A percentile compares a stretch with the other conserved stretches of the same genome.
Evolutionary conservation across 2,888 invertebrate genomes (phyloP).

Genomic region (Drosophila picticornis): DNA sequence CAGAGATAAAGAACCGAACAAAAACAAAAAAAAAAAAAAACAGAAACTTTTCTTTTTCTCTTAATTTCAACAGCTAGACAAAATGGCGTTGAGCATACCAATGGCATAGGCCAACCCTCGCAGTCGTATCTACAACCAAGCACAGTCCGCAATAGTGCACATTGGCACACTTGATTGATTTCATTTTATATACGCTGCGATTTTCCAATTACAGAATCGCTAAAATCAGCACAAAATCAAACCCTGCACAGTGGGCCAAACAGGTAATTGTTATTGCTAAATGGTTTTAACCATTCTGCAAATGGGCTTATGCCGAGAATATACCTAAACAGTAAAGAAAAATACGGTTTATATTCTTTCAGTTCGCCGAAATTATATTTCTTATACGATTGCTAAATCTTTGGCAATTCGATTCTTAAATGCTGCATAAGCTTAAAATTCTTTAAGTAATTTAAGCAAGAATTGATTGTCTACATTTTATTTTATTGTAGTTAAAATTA

Average conservation of each 20-base stretch:
- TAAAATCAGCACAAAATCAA: slow-evolving; percentile 74
- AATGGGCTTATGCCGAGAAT: not conserved
- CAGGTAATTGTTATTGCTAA: not conserved
- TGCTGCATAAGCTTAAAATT: not conserved
- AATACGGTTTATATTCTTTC: not conserved
- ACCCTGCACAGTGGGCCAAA: slow-evolving; percentile 54
- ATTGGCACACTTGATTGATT: slow-evolving; percentile 83
- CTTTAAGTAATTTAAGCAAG: not conserved
- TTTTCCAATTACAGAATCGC: slow-evolving; percentile 82
- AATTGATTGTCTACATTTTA: not conserved
- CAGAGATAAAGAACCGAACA: slow-evolving; percentile 66
- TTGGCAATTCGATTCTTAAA: not conserved
- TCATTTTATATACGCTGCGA: slow-evolving; percentile 81
- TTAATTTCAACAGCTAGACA: slow-evolving; percentile 72
- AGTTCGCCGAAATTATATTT: not conserved
- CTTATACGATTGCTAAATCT: not conserved
- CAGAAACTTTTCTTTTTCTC: slow-evolving; percentile 50
- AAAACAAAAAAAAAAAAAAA: slow-evolving; percentile 22
- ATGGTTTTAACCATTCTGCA: not conserved
- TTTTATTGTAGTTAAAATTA: not conserved
- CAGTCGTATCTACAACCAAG: slow-evolving; percentile 44
- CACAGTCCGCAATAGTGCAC: slow-evolving; percentile 68
- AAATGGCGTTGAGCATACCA: slow-evolving; percentile 64
- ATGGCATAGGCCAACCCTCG: slow-evolving; percentile 55
- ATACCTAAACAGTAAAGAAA: not conserved